Percentiles rank a stretch among this genome's conserved stretches.
Evolutionary conservation across 2,888 invertebrate species (phyloP).

Genomic region (Dichetophora obliterata): DNA sequence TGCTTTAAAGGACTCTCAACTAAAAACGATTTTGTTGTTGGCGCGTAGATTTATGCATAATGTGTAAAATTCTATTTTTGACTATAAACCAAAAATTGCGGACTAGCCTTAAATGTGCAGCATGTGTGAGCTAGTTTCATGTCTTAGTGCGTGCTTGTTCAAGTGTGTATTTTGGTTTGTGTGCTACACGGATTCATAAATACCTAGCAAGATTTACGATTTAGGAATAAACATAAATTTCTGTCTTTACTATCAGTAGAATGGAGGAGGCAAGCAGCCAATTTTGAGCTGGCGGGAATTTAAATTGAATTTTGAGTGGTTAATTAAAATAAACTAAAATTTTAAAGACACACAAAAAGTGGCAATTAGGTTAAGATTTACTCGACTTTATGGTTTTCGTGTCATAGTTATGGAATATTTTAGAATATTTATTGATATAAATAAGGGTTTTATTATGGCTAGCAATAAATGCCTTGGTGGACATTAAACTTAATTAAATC

Average conservation of each 20-base stretch:
- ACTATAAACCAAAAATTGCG: neutral
- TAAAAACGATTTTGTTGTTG: neutral
- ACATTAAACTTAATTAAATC: no score
- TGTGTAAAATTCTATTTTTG: conserved; percentile 1
- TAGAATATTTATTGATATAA: no score
- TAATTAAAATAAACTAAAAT: conserved; percentile 14
- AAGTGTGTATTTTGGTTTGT: conserved; percentile 3
- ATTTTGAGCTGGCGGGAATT: neutral
- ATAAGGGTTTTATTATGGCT: no score
- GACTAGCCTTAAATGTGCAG: neutral
- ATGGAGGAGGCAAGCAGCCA: neutral
- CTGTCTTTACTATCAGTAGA: neutral
- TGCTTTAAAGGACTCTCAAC: neutral
- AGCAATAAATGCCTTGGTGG: no score
- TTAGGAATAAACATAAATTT: conserved; percentile 44
- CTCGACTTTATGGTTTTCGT: neutral
- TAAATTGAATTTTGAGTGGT: conserved; percentile 30
- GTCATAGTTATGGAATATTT: neutral
- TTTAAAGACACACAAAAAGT: no score
- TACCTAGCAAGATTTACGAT: conserved; percentile 45
- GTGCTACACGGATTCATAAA: conserved; percentile 41
- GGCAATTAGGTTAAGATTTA: neutral
- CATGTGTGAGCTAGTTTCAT: neutral
- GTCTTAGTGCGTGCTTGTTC: neutral
- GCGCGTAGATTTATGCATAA: conserved; percentile 13